A percentile compares a stretch with the other conserved stretches of the same genome.
Evolutionary conservation across 92 coral and sea anemone genomes (phyloP).

Genomic region (Pocillopora meandrina): DNA sequence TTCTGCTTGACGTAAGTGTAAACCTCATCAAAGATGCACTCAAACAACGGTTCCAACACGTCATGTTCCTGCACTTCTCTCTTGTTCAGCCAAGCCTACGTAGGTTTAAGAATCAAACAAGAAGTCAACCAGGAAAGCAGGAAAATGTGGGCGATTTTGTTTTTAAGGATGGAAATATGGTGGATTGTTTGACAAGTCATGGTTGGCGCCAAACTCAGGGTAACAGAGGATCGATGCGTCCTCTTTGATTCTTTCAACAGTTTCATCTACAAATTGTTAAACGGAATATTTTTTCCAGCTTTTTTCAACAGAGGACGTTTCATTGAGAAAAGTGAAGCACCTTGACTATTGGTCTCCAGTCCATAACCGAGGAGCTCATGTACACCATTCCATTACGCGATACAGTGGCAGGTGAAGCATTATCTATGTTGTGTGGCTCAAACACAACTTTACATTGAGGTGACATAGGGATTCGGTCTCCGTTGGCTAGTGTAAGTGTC

Average conservation of each 20-base stretch:
- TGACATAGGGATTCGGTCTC: slow-evolving; percentile 92
- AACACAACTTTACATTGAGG: slow-evolving; percentile 90
- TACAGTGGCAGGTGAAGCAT: slow-evolving; percentile 93
- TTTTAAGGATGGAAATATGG: too few relatives aligned
- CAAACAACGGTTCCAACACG: slow-evolving; percentile 78
- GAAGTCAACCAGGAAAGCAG: too few relatives aligned
- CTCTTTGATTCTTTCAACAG: too few relatives aligned
- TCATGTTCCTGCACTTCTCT: slow-evolving; percentile 85
- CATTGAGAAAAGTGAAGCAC: slow-evolving; percentile 15
- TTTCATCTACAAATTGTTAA: too few relatives aligned
- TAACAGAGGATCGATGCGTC: too few relatives aligned
- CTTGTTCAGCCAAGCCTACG: slow-evolving; percentile 87
- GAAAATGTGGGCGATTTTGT: neutral
- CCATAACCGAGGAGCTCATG: slow-evolving; percentile 97
- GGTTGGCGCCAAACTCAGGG: too few relatives aligned
- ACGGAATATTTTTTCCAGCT: too few relatives aligned
- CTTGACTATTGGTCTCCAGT: slow-evolving; percentile 91
- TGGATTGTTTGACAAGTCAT: too few relatives aligned
- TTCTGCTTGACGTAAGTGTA: slow-evolving; percentile 79
- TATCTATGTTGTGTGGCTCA: slow-evolving; percentile 91
- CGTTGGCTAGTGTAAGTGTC: slow-evolving; percentile 87
- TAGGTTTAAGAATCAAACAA: neutral
- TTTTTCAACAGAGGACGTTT: too few relatives aligned
- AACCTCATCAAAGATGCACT: slow-evolving; percentile 70
- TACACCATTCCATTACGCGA: slow-evolving; percentile 93